Conservation (phyloP, 53 echinoderm and acorn worm genomes). For the Echinometra lucunter region DNA sequence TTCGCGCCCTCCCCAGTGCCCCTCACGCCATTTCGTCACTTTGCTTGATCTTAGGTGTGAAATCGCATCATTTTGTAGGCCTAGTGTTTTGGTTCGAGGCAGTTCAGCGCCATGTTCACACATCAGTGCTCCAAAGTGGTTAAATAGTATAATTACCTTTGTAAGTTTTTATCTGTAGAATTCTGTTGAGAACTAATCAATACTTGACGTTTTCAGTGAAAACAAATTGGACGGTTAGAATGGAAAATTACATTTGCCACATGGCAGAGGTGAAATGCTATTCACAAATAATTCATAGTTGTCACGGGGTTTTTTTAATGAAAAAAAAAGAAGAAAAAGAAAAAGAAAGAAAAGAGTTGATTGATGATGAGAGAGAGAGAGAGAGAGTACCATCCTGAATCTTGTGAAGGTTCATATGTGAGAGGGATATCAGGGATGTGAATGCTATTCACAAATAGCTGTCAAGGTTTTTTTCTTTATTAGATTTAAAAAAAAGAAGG, state of each 20-base stretch:
- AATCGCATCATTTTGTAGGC: background rate
- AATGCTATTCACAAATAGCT: too few species aligned
- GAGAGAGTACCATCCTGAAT: too few species aligned
- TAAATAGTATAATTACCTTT: background rate
- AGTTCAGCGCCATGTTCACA: background rate
- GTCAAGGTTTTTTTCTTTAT: too few species aligned
- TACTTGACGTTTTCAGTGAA: background rate
- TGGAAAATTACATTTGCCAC: background rate
- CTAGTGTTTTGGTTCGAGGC: background rate
- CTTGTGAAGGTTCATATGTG: too few species aligned
- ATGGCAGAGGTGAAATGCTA: background rate
- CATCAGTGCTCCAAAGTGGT: background rate
- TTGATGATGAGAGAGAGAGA: too few species aligned
- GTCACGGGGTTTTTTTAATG: too few species aligned
- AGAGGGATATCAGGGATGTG: too few species aligned
- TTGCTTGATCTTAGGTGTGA: background rate
- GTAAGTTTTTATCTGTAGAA: background rate
- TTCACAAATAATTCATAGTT: background rate
- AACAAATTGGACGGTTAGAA: background rate
- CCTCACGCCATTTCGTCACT: background rate
- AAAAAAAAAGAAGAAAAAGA: too few species aligned
- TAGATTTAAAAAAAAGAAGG: too few species aligned
- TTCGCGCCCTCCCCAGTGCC: background rate
- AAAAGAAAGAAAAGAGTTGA: background rate
- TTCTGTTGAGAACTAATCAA: background rate